A percentile compares a stretch with the other conserved stretches of the same genome.
Evolutionary conservation across 2,888 invertebrate genomes (phyloP).

Genomic region (Vannuccia rotundouncinata): DNA sequence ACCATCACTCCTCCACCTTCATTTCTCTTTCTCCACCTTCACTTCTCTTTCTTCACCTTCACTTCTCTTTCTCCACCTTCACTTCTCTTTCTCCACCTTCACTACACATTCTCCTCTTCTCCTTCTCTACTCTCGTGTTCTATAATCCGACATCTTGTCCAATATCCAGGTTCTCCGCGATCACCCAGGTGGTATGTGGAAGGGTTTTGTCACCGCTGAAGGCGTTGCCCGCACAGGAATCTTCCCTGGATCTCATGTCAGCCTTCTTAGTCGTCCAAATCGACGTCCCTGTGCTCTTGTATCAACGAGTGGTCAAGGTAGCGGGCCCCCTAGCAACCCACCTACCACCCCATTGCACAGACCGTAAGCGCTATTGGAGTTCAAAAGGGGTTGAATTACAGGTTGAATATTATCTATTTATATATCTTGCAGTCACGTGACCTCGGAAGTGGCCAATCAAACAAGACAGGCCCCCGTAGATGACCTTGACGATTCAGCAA

Average conservation of each 20-base stretch:
- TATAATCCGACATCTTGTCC: background rate
- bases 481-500: background rate
- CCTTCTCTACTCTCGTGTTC: background rate
- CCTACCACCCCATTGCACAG: too few species aligned
- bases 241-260: conserved; percentile 47
- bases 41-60: background rate
- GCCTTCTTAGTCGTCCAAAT: background rate
- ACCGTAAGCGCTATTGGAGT: too few species aligned
- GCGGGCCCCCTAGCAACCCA: background rate
- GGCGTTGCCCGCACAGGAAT: conserved; percentile 55
- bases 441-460: background rate
- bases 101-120: background rate
- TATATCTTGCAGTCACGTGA: background rate
- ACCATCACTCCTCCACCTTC: background rate
- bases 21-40: background rate
- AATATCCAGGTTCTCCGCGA: conserved; percentile 53
- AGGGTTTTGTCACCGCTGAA: conserved; percentile 53
- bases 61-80: background rate
- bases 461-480: background rate
- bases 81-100: background rate
- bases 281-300: background rate
- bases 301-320: too few species aligned
- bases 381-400: too few species aligned
- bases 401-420: too few species aligned
- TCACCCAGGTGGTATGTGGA: conserved; percentile 53